phyloP scores from a whole-genome alignment of 2,888 invertebrate genomes.

The Aphodius granarius region DNA sequence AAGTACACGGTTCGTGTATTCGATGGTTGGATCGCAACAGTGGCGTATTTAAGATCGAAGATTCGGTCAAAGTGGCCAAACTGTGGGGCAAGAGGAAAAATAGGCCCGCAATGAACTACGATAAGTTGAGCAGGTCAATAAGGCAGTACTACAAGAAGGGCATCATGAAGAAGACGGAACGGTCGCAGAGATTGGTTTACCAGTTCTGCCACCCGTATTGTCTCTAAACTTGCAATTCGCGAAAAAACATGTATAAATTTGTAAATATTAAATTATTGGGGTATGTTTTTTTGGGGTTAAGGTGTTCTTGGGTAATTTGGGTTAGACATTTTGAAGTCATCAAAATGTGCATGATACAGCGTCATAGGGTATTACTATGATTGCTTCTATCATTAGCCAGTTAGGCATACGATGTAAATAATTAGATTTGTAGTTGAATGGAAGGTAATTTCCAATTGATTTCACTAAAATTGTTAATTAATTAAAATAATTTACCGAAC shows the following conservation, averaged over 20 bases:
- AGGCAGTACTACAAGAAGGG: constrained; percentile 99
- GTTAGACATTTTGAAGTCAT: constrained; percentile 49
- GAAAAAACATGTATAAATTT: constrained; percentile 16
- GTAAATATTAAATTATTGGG: constrained; percentile 30
- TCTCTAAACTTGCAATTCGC: constrained; percentile 60
- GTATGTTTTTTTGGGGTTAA: constrained; percentile 18
- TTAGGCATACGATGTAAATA: constrained; percentile 39
- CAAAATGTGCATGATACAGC: constrained; percentile 40
- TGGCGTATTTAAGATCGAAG: constrained; percentile 99
- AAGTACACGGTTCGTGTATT: constrained; percentile 90
- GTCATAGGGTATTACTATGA: constrained; percentile 50
- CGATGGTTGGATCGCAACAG: constrained; percentile 94
- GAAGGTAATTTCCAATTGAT: constrained; percentile 60
- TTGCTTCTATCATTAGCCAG: constrained; percentile 33
- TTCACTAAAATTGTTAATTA: constrained; percentile 40
- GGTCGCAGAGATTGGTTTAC: constrained; percentile 97
- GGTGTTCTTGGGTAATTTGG: constrained; percentile 21
- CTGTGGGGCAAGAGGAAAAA: constrained; percentile 98
- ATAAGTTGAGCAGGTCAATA: constrained; percentile 96
- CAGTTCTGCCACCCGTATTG: constrained; percentile 97
- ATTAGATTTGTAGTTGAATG: constrained; percentile 35
- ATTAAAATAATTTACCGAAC: constrained; percentile 52
- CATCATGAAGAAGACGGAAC: constrained; percentile 98
- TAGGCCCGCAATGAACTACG: constrained; percentile 99
- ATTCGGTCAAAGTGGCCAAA: constrained; percentile 95